Evolutionary conservation across 2,797 vertebrate genomes (phyloP), one percentile per base, ranked within the genome.

Genomic region (Oceanodroma leucorhoa): DNA sequence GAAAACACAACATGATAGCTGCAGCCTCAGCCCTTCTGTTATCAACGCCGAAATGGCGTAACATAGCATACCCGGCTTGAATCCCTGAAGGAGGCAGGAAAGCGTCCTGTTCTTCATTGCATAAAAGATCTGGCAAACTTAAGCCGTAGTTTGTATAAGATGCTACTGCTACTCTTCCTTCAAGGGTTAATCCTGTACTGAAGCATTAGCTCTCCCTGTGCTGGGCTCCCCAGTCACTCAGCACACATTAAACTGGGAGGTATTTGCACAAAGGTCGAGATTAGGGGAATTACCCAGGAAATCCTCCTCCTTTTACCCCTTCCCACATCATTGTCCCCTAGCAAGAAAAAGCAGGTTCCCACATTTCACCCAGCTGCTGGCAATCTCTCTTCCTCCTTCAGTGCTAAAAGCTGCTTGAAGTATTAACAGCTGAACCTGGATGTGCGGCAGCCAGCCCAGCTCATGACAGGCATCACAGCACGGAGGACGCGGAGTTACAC

Each of bases 351-450:
- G 6, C 62, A 82, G n/a, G 65, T 75, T 90, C 58, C 83, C 66
- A 51, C 62, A 23, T 71, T 89, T 83, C 70, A 80, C 51, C 45
- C 8, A 0, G 72, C 72, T 89, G 81, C 62, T 67, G 38, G 66
- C 84, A 93, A 46, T 23, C 61, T 51, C 70, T 54, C 83, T 72
- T 90, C 69, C 53, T 87, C 41, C 83, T 82, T 80, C 77, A 54
- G 67, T 36, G 71, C 83, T 71, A 75, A 92, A 93, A 95, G 87
- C 83, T 83, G 92, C 65, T 79, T 76, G 77, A 89, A 95, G 84
- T 43, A 94, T 87, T 88, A 92, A 40, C 64, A 84, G 90, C 66
- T 89, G 91, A 95, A 82, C 46, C 38, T 89, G 67, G 65, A 34
- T 70, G 57, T 82, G 70, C 10, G 5, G 77, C 84, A 92, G 87